These are phyloP conservation scores for Cacoxenus indagator DNA, from an alignment of 2,888 invertebrate genomes.

Conservation along the genomic window DNA sequence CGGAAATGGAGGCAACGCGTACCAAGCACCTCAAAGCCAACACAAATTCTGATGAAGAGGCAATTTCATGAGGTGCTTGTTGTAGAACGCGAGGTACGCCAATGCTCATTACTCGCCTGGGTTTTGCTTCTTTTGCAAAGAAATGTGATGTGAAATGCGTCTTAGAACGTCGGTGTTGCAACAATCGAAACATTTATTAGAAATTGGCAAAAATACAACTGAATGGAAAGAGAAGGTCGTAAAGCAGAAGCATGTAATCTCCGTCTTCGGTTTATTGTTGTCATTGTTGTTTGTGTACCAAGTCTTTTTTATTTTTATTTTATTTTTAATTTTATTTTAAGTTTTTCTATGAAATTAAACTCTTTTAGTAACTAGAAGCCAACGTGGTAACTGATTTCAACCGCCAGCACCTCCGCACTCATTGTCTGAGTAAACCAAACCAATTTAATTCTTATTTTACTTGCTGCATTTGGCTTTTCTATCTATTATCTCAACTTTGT, in stretches of 20 bases:
- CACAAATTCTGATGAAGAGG: neutral
- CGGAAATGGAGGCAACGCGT: conserved; percentile 50
- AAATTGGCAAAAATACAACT: conserved; percentile 22
- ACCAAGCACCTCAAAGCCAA: conserved; percentile 48
- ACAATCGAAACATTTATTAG: conserved; percentile 15
- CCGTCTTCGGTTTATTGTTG: neutral
- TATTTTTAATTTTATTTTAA: neutral
- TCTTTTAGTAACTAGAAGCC: neutral
- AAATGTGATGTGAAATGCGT: too few relatives aligned
- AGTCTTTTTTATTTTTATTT: too few relatives aligned
- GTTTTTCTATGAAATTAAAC: too few relatives aligned
- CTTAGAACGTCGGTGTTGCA: too few relatives aligned
- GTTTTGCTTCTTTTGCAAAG: neutral
- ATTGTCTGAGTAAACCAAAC: too few relatives aligned
- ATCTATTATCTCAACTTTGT: too few relatives aligned
- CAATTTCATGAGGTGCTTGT: neutral
- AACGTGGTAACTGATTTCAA: neutral
- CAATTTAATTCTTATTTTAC: too few relatives aligned
- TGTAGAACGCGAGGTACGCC: neutral
- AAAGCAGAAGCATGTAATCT: conserved; percentile 2
- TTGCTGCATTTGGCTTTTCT: too few relatives aligned
- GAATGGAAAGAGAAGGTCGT: conserved; percentile 15
- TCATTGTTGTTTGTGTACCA: neutral
- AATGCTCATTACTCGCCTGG: conserved; percentile 7
- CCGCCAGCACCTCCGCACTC: neutral